phyloP scores from a whole-genome alignment of 2,888 invertebrate genomes.

The Chloromyia formosa region DNA sequence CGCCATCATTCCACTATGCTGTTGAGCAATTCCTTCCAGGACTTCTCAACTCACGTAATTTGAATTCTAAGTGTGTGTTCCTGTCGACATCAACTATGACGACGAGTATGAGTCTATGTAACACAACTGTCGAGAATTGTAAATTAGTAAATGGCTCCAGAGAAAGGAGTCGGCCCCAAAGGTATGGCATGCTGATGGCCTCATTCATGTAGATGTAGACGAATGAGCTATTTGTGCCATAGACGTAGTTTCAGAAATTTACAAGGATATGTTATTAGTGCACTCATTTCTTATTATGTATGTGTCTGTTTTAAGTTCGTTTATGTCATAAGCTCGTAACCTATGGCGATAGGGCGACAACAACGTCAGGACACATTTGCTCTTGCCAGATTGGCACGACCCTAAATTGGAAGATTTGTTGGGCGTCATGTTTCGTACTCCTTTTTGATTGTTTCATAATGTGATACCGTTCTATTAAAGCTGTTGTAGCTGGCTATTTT shows the following conservation, averaged over 20 bases:
- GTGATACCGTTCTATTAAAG: slow-evolving; percentile 18
- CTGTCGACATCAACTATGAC: not conserved
- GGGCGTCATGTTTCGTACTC: slow-evolving; percentile 5
- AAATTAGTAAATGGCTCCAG: not conserved
- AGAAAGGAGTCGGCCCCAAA: not conserved
- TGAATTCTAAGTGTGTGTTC: not conserved
- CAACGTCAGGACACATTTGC: not conserved
- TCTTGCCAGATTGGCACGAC: not conserved
- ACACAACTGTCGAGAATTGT: slow-evolving; percentile 4
- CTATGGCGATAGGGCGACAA: not conserved
- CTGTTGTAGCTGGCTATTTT: not conserved
- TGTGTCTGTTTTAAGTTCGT: slow-evolving; percentile 5
- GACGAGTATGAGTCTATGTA: not conserved
- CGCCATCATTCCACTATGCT: not conserved
- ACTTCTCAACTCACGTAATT: not conserved
- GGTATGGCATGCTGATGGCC: not conserved
- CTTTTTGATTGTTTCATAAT: slow-evolving; percentile 29
- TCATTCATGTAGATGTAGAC: not conserved
- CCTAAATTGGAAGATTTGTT: slow-evolving; percentile 14
- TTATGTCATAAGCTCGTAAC: slow-evolving; percentile 4
- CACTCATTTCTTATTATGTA: slow-evolving; percentile 21
- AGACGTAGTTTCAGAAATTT: not conserved
- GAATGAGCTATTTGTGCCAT: not conserved
- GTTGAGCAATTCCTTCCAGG: not conserved
- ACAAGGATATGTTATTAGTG: slow-evolving; percentile 6